These are phyloP conservation scores for Aphelenchoides avenae DNA, from an alignment of 1,140 invertebrate species.

Conservation along the genomic window DNA sequence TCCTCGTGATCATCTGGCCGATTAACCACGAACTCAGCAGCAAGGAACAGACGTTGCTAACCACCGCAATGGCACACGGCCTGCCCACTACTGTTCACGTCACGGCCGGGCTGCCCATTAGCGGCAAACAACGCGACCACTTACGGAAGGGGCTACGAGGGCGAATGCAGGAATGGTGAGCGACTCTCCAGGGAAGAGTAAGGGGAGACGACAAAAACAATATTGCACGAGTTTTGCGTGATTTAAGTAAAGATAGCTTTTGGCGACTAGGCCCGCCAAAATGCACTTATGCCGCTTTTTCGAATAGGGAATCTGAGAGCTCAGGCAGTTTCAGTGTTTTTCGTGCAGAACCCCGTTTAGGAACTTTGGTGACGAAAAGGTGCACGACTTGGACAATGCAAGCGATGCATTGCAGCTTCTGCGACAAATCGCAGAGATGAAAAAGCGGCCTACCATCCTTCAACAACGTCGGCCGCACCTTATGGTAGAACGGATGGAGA, in stretches of 20 bases:
- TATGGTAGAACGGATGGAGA: slow-evolving; percentile 31
- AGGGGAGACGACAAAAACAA: too few species aligned
- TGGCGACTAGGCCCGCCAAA: too few species aligned
- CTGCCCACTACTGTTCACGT: slow-evolving; percentile 23
- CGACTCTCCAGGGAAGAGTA: too few species aligned
- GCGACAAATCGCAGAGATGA: slow-evolving; percentile 23
- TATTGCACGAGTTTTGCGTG: too few species aligned
- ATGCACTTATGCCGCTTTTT: too few species aligned
- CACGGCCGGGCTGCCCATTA: slow-evolving; percentile 26
- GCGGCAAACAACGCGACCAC: slow-evolving; percentile 46
- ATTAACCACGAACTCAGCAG: slow-evolving; percentile 15
- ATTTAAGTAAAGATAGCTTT: too few species aligned
- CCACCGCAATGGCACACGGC: slow-evolving; percentile 33
- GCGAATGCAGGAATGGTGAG: slow-evolving; percentile 31
- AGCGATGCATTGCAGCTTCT: slow-evolving; percentile 34
- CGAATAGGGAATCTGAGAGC: slow-evolving; percentile 9
- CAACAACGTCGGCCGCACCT: slow-evolving; percentile 34
- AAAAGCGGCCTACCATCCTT: slow-evolving; percentile 24
- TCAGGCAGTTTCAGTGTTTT: slow-evolving; percentile 1
- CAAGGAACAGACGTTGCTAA: slow-evolving; percentile 11
- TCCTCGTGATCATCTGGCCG: slow-evolving; percentile 38
- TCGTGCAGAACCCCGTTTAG: slow-evolving; percentile 8
- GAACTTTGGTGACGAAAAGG: slow-evolving; percentile 5
- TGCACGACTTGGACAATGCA: slow-evolving; percentile 18
- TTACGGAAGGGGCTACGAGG: slow-evolving; percentile 32